These are phyloP conservation scores for Monoplex corrugatus DNA, from an alignment of 2,888 invertebrate genomes.

Conservation along the genomic window DNA sequence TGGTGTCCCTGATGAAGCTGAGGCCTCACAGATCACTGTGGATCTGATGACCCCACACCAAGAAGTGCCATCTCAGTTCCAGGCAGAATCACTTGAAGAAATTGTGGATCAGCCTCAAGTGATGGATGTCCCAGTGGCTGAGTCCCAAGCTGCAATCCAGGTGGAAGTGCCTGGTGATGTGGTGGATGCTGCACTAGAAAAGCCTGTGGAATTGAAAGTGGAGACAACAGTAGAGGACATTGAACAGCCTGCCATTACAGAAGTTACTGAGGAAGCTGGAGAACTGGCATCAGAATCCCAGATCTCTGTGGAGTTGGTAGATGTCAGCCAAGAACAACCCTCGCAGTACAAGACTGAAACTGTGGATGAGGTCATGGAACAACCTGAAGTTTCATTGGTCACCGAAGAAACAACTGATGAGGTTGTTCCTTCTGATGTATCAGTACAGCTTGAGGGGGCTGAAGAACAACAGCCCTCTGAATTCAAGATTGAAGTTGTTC, in stretches of 20 bases:
- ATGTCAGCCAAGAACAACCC: conserved; percentile 47
- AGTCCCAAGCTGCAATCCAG: conserved; percentile 29
- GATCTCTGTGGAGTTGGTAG: conserved; percentile 47
- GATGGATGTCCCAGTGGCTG: conserved; percentile 15
- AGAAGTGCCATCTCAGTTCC: conserved; percentile 37
- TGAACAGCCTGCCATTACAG: conserved; percentile 49
- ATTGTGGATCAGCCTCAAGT: conserved; percentile 34
- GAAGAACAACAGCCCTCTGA: conserved; percentile 52
- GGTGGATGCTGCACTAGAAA: conserved; percentile 50
- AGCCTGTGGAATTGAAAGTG: conserved; percentile 53
- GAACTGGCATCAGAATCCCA: conserved; percentile 53
- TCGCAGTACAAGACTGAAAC: conserved; percentile 55
- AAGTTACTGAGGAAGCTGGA: conserved; percentile 45
- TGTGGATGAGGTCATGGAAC: conserved; percentile 54
- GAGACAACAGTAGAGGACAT: conserved; percentile 48
- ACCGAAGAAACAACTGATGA: conserved; percentile 55
- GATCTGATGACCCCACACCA: conserved; percentile 30
- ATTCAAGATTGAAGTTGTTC: conserved; percentile 50
- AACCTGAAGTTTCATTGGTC: conserved; percentile 51
- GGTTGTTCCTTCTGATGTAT: conserved; percentile 54
- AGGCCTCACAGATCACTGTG: conserved; percentile 26
- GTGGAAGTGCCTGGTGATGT: conserved; percentile 51
- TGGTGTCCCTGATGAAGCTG: conserved; percentile 25
- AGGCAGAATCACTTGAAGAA: conserved; percentile 46
- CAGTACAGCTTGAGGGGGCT: conserved; percentile 56